Percentiles rank a stretch among this genome's conserved stretches.
Conservation (phyloP, 23 tunicate genomes). For the Ascidia mentula region DNA sequence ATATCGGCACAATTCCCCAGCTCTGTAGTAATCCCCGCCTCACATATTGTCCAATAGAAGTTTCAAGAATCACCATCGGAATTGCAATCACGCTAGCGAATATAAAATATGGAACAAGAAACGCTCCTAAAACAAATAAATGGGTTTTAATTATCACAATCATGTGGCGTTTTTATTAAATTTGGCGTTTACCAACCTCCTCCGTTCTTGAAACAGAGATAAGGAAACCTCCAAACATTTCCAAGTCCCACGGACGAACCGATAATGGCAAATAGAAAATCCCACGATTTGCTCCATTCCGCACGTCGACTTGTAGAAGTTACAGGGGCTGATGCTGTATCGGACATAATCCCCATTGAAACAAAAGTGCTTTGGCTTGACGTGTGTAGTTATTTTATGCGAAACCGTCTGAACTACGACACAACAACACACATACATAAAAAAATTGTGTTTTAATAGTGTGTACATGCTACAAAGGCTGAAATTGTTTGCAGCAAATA, state of each 20-base stretch:
- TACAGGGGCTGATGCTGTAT: too few species aligned
- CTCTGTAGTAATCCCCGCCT: slow-evolving; percentile 10
- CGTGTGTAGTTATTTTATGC: too few species aligned
- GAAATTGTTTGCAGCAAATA: too few species aligned
- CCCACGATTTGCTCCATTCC: not conserved
- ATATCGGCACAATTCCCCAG: slow-evolving; percentile 23
- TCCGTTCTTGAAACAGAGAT: not conserved
- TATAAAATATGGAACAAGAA: not conserved
- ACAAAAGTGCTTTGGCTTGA: too few species aligned
- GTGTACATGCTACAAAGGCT: too few species aligned
- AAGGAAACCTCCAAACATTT: not conserved
- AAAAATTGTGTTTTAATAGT: too few species aligned
- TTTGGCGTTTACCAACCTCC: not conserved
- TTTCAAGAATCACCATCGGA: slow-evolving; percentile 17
- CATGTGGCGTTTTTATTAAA: too few species aligned
- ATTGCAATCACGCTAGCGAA: slow-evolving; percentile 11
- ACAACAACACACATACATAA: too few species aligned
- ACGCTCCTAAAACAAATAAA: not conserved
- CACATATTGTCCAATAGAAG: slow-evolving; percentile 24
- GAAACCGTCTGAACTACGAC: too few species aligned
- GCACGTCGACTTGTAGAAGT: too few species aligned
- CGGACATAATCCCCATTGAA: too few species aligned
- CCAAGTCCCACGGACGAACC: not conserved
- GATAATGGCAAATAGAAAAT: not conserved
- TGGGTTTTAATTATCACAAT: too few species aligned